Percentiles rank a stretch among this genome's conserved stretches.
phyloP scores from a whole-genome alignment of 2,113 vertebrate species.

The Dendropsophus ebraccatus region DNA sequence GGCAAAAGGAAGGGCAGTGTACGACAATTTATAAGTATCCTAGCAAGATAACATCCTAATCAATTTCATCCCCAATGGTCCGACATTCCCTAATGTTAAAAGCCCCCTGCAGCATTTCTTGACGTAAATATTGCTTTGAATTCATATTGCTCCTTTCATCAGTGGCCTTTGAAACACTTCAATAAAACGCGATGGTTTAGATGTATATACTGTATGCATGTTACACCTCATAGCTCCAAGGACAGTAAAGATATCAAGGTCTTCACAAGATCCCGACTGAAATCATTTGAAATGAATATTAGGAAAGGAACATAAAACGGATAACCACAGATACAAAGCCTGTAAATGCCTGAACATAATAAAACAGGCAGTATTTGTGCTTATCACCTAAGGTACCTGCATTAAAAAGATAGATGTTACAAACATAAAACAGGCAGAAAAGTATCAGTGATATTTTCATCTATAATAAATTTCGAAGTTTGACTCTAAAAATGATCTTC shows the following conservation, averaged over 20 bases:
- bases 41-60: background rate
- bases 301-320: background rate
- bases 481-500: constrained; percentile 41
- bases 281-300: constrained; percentile 2
- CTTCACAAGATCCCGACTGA: background rate
- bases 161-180: constrained; percentile 39
- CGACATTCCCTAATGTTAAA: background rate
- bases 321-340: background rate
- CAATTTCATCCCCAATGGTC: background rate
- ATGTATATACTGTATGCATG: constrained; percentile 2
- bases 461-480: constrained; percentile 41
- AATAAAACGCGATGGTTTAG: constrained; percentile 13
- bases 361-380: constrained; percentile 22
- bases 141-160: constrained; percentile 14
- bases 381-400: constrained; percentile 14
- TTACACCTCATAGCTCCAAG: constrained; percentile 31
- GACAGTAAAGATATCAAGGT: constrained; percentile 40
- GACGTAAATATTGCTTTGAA: background rate
- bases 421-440: constrained; percentile 25
- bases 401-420: constrained; percentile 34
- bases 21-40: background rate
- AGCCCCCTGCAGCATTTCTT: constrained; percentile 23
- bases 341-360: background rate
- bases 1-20: background rate
- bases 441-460: constrained; percentile 28